Evolutionary conservation across 2,888 invertebrate species (phyloP), one percentile per base, ranked within the genome.

Genomic region (Coelinius sp.): DNA sequence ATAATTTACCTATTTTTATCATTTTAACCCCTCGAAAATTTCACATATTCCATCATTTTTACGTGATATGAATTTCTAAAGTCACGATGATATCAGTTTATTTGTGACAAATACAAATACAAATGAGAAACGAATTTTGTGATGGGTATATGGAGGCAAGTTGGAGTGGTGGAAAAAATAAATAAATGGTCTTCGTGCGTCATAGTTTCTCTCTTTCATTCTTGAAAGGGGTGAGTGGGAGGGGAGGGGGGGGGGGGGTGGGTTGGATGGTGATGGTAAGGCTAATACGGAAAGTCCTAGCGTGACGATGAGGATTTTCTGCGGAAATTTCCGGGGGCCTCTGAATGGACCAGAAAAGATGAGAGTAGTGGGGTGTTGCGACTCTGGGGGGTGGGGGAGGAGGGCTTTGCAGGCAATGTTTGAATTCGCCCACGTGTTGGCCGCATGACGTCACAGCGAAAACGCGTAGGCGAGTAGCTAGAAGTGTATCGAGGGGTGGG

Each of bases 381-480:
- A 72, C 59, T 64, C 73, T 74, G 83, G n/a, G n/a, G n/a, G n/a
- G n/a, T n/a, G n/a, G n/a, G n/a, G n/a, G n/a, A n/a, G 82, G 74
- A 49, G 63, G 41, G 59, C 53, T 64, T 31, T 70, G 72, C 84
- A 76, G 80, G 77, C 78, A 76, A 80, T 80, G 81, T 84, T 86
- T 81, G 85, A 87, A 85, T 81, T 84, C 85, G 84, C 86, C 86
- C 85, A 85, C 85, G 84, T 82, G 84, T 78, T 82, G 83, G 80
- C 81, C 81, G 84, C 81, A 80, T 87, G 86, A 87, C 87, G 86
- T 84, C 84, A 85, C 81, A 80, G 25, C 38, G 89, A 66, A 70
- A 76, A 89, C 89, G 90, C 91, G 89, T 89, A 89, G 80, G 88
- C 89, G 83, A 56, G 31, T 25, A 20, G 70, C 22, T 62, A 38